A percentile compares a stretch with the other conserved stretches of the same genome.
Conservation (phyloP, 1,140 invertebrate species). For the Octopus bimaculoides region DNA sequence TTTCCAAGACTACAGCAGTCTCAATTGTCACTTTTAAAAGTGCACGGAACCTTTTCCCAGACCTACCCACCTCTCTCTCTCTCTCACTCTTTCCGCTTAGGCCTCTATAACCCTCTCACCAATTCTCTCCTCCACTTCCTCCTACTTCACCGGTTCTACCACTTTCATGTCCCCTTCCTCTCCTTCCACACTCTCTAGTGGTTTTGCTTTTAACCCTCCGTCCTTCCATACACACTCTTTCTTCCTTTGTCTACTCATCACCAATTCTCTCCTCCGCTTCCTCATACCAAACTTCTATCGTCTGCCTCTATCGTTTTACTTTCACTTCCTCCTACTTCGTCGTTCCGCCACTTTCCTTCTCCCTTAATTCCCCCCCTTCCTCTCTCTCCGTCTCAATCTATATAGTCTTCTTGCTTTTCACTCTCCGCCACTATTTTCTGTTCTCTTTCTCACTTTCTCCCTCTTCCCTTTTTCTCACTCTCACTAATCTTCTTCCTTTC, state of each 20-base stretch:
- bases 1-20: too few species aligned
- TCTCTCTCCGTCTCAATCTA: too few species aligned
- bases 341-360: not conserved
- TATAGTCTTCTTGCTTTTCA: too few species aligned
- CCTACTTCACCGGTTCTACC: not conserved
- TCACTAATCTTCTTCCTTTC: too few species aligned
- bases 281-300: not conserved
- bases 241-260: not conserved
- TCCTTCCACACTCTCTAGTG: too few species aligned
- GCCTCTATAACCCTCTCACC: not conserved
- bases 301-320: not conserved
- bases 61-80: not conserved
- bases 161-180: not conserved
- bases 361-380: not conserved
- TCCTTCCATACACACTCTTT: not conserved
- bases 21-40: too few species aligned
- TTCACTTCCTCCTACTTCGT: not conserved
- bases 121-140: not conserved
- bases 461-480: too few species aligned
- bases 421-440: too few species aligned
- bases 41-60: not conserved
- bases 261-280: not conserved
- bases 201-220: too few species aligned
- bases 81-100: conserved; percentile 10
- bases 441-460: too few species aligned